Evolutionary conservation across 2,113 vertebrate genomes (phyloP).

Genomic region (Anser brachyrhynchus): DNA sequence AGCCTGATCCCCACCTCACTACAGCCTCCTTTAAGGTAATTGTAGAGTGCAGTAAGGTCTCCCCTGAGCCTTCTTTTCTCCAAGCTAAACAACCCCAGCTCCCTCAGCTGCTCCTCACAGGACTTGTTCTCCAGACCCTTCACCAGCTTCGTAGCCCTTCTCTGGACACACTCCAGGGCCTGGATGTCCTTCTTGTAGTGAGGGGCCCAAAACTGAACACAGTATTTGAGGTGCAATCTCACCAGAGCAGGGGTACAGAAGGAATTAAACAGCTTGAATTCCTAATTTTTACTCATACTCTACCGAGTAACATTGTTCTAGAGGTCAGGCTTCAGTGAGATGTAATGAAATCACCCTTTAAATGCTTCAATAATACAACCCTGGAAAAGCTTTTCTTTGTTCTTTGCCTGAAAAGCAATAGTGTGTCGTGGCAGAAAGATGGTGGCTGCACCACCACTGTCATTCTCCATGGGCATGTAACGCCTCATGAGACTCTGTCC

Average conservation of each 20-base stretch:
- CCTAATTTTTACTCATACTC: not conserved
- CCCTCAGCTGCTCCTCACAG: no score
- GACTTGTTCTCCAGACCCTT: no score
- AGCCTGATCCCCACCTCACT: no score
- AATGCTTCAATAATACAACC: not conserved
- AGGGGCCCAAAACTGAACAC: no score
- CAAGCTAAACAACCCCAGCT: no score
- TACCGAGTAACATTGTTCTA: not conserved
- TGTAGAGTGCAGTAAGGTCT: no score
- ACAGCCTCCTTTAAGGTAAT: no score
- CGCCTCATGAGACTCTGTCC: fast-evolving
- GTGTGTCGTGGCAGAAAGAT: not conserved
- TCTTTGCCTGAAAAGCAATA: not conserved
- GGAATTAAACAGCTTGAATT: not conserved
- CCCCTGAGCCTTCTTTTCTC: no score
- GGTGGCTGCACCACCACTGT: not conserved
- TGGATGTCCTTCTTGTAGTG: no score
- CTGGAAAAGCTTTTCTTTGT: not conserved
- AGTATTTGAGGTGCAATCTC: no score
- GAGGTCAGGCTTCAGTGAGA: not conserved
- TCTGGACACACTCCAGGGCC: no score
- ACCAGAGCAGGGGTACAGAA: not conserved
- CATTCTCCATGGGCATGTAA: not conserved
- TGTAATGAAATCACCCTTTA: not conserved
- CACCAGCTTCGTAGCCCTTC: no score